Evolutionary conservation across 2,797 vertebrate genomes (phyloP).

Genomic region (Microctenopoma stevenorrisi): DNA sequence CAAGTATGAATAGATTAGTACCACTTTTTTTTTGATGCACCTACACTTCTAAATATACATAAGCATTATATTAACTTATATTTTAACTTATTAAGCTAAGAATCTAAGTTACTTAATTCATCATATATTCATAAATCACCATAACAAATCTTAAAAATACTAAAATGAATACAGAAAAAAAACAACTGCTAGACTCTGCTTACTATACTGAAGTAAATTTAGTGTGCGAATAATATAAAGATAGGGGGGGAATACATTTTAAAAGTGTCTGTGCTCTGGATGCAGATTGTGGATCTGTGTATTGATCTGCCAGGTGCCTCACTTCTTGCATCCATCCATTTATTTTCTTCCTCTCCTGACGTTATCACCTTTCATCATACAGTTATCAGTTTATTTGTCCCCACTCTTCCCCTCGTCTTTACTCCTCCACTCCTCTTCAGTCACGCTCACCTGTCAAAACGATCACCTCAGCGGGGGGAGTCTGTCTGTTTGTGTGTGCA

Average conservation of each 20-base stretch:
- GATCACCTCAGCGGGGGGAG: slow-evolving; percentile 51
- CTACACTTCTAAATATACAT: too few relatives aligned
- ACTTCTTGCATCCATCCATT: slow-evolving; percentile 57
- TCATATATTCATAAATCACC: too few relatives aligned
- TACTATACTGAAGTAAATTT: slow-evolving; percentile 15
- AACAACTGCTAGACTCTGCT: not conserved
- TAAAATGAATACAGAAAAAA: not conserved
- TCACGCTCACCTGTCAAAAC: slow-evolving; percentile 75
- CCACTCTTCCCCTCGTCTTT: slow-evolving; percentile 50
- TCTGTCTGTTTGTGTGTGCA: slow-evolving; percentile 42
- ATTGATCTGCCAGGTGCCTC: slow-evolving; percentile 71
- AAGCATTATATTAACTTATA: too few relatives aligned
- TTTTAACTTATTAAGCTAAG: not conserved
- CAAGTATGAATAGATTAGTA: too few relatives aligned
- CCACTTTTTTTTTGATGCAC: not conserved
- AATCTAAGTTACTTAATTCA: too few relatives aligned
- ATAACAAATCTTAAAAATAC: slow-evolving; percentile 1
- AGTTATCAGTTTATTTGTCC: slow-evolving; percentile 77
- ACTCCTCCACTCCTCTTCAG: slow-evolving; percentile 53
- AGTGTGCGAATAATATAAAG: not conserved
- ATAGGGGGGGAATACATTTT: slow-evolving; percentile 2
- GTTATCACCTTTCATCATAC: slow-evolving; percentile 76
- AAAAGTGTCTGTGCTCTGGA: slow-evolving; percentile 46
- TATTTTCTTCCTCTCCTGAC: slow-evolving; percentile 61
- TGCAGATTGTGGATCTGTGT: slow-evolving; percentile 72